A percentile compares a stretch with the other conserved stretches of the same genome.
These are phyloP conservation scores for Aphrocallistes beatrix DNA, from an alignment of 37 sponge, comb jelly and placozoan species.

Conservation along the genomic window DNA sequence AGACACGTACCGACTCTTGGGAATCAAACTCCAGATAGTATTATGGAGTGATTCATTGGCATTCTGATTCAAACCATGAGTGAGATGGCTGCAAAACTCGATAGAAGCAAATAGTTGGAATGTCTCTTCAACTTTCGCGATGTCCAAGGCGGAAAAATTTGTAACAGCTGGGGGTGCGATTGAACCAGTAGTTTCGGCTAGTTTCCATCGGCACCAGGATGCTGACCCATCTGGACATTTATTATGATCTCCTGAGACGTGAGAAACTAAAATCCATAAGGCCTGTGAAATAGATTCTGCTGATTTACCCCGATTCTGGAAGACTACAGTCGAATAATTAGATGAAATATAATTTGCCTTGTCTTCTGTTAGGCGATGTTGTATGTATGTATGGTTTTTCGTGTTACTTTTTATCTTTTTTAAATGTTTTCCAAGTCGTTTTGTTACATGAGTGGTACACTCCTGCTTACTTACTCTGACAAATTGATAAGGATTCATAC, in stretches of 20 bases:
- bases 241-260: neutral
- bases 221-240: neutral
- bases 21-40: neutral
- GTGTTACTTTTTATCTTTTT: neutral
- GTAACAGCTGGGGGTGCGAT: neutral
- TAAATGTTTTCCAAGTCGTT: too few species aligned
- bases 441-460: too few species aligned
- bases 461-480: too few species aligned
- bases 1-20: neutral
- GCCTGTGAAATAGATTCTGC: neutral
- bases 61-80: neutral
- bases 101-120: neutral
- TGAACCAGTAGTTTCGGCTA: neutral
- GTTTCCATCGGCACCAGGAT: neutral
- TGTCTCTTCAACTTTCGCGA: neutral
- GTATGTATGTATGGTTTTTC: neutral
- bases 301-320: neutral
- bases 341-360: neutral
- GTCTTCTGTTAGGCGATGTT: neutral
- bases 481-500: too few species aligned
- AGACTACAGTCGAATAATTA: neutral
- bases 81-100: neutral
- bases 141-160: neutral
- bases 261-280: neutral
- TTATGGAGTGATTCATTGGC: neutral